Evolutionary conservation across 2,797 vertebrate species (phyloP).

Genomic region (Hoplostethus mediterraneus): DNA sequence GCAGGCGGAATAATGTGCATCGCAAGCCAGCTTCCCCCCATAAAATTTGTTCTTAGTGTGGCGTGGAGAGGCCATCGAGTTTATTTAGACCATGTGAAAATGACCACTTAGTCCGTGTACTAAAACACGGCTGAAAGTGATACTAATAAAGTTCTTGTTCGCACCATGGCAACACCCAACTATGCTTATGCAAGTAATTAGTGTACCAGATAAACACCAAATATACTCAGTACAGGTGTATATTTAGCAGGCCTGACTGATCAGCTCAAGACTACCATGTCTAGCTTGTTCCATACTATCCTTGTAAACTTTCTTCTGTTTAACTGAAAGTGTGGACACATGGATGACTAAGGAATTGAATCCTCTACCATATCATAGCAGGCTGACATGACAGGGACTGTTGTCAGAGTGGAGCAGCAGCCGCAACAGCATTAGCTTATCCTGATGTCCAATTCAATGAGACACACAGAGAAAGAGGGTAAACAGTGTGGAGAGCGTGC

Average conservation of each 20-base stretch:
- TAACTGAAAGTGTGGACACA: background rate
- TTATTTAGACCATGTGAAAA: slow-evolving; percentile 33
- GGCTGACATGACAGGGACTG: slow-evolving; percentile 13
- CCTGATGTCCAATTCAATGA: slow-evolving; percentile 44
- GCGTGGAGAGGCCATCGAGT: slow-evolving; percentile 35
- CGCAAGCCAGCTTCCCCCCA: slow-evolving; percentile 28
- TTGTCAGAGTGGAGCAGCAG: slow-evolving; percentile 18
- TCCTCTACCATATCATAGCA: slow-evolving; percentile 6
- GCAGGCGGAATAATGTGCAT: slow-evolving; percentile 55
- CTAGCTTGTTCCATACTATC: slow-evolving; percentile 2
- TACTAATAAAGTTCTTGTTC: no score
- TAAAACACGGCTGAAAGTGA: no score
- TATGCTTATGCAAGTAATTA: background rate
- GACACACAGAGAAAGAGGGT: slow-evolving; percentile 34
- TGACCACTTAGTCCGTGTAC: slow-evolving; percentile 4
- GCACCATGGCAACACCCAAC: background rate
- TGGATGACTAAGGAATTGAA: slow-evolving; percentile 13
- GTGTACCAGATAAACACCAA: background rate
- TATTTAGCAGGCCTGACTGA: slow-evolving; percentile 7
- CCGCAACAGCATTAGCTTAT: slow-evolving; percentile 20
- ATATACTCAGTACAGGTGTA: background rate
- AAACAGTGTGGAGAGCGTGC: slow-evolving; percentile 32
- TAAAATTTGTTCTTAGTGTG: background rate
- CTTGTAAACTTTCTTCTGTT: slow-evolving; percentile 12
- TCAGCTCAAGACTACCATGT: background rate